Conservation (phyloP, 1,140 invertebrate genomes). For the Cataglyphis hispanica region DNA sequence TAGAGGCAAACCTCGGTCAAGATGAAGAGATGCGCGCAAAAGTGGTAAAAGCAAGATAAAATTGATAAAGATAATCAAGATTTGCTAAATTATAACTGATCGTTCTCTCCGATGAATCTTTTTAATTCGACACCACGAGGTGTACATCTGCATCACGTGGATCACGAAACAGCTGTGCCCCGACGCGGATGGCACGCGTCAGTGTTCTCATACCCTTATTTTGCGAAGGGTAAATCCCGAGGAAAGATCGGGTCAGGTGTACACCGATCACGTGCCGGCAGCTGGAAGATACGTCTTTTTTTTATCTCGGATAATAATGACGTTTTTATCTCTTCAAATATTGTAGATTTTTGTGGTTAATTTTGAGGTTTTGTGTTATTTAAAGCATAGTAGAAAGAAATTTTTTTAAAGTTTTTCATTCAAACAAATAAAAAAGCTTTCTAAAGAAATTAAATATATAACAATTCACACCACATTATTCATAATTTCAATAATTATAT, state of each 20-base stretch:
- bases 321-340: background rate
- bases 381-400: background rate
- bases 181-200: constrained; percentile 72
- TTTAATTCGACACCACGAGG: background rate
- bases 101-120: constrained; percentile 30
- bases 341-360: background rate
- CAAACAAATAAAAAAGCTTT: background rate
- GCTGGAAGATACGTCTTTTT: constrained; percentile 54
- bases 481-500: constrained; percentile 5
- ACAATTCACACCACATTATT: background rate
- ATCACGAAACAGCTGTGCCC: constrained; percentile 69
- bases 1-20: background rate
- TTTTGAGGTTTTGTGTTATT: constrained; percentile 11
- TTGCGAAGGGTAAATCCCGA: constrained; percentile 70
- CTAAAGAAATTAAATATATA: background rate
- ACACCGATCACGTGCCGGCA: constrained; percentile 67
- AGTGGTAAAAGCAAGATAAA: background rate
- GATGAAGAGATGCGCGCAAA: background rate
- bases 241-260: constrained; percentile 70
- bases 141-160: constrained; percentile 72
- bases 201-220: constrained; percentile 56
- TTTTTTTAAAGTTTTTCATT: no score
- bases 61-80: background rate
- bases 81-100: background rate
- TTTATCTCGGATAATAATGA: constrained; percentile 37